phyloP scores from a whole-genome alignment of 1,140 invertebrate genomes.

The Diploscapter pachys region DNA sequence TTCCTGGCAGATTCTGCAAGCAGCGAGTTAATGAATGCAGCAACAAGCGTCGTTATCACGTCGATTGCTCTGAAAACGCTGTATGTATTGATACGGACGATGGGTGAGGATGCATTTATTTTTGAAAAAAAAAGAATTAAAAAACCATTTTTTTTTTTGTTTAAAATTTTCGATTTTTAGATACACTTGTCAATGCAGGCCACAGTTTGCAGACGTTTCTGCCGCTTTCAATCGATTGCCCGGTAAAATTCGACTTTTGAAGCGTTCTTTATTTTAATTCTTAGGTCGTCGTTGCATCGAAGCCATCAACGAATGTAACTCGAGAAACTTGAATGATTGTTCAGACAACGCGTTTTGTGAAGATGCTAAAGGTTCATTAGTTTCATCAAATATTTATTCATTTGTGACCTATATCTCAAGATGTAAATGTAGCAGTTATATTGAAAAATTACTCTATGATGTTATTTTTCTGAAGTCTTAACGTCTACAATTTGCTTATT shows the following conservation, averaged over 20 bases:
- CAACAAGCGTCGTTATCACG: constrained; percentile 39
- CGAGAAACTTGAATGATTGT: constrained; percentile 83
- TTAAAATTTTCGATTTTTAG: too few relatives aligned
- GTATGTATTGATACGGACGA: constrained; percentile 58
- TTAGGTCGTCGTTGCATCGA: constrained; percentile 51
- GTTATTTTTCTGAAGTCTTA: too few relatives aligned
- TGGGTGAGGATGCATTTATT: neutral
- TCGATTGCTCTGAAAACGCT: constrained; percentile 55
- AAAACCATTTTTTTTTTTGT: neutral
- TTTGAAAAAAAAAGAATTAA: neutral
- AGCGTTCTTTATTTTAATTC: neutral
- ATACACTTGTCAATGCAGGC: constrained; percentile 48
- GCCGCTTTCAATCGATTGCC: constrained; percentile 55
- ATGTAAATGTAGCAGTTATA: too few relatives aligned
- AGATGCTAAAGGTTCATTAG: constrained; percentile 66
- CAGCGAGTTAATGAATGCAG: constrained; percentile 53
- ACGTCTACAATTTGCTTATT: too few relatives aligned
- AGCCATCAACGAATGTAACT: constrained; percentile 83
- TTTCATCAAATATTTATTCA: too few relatives aligned
- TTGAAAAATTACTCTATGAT: too few relatives aligned
- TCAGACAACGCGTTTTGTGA: constrained; percentile 76
- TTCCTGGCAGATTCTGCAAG: constrained; percentile 48
- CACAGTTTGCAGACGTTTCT: constrained; percentile 59
- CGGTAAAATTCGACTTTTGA: neutral
- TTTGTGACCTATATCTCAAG: too few relatives aligned